These are phyloP conservation scores for Amblyteles armatorius DNA, from an alignment of 2,888 invertebrate species.

Conservation along the genomic window DNA sequence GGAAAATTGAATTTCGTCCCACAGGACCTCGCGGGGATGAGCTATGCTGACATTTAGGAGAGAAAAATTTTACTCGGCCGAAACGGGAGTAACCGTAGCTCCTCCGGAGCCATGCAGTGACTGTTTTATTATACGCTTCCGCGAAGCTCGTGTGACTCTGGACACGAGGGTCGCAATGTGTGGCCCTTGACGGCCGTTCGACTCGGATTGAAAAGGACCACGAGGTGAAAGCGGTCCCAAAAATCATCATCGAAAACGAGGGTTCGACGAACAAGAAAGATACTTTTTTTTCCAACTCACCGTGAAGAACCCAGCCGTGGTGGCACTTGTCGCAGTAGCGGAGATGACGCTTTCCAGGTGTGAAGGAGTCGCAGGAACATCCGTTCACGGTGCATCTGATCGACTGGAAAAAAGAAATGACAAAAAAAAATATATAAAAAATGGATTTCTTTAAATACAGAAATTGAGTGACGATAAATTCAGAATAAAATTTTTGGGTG, in stretches of 20 bases:
- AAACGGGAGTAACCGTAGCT: constrained; percentile 66
- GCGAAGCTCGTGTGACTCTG: constrained; percentile 26
- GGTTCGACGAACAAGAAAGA: not conserved
- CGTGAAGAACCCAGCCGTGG: constrained; percentile 91
- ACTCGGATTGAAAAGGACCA: constrained; percentile 48
- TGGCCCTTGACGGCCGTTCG: constrained; percentile 55
- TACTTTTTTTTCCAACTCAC: constrained; percentile 85
- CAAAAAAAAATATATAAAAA: not conserved
- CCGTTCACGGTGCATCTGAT: constrained; percentile 89
- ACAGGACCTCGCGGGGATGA: constrained; percentile 79
- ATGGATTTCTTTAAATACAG: not conserved
- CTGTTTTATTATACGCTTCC: constrained; percentile 54
- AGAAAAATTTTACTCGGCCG: constrained; percentile 65
- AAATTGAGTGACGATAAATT: not conserved
- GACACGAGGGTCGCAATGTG: constrained; percentile 22
- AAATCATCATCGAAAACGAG: not conserved
- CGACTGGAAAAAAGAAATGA: constrained; percentile 85
- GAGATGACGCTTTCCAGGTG: constrained; percentile 88
- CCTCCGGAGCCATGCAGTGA: constrained; percentile 24
- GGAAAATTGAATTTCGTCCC: constrained; percentile 84
- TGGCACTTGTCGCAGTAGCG: constrained; percentile 90
- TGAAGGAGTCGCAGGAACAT: constrained; percentile 90
- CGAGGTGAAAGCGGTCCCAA: not conserved
- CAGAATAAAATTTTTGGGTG: not conserved
- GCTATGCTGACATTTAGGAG: constrained; percentile 81